Base-by-base conservation (phyloP, 2,888 invertebrate genomes). In the Eupithecia subumbrata region DNA sequence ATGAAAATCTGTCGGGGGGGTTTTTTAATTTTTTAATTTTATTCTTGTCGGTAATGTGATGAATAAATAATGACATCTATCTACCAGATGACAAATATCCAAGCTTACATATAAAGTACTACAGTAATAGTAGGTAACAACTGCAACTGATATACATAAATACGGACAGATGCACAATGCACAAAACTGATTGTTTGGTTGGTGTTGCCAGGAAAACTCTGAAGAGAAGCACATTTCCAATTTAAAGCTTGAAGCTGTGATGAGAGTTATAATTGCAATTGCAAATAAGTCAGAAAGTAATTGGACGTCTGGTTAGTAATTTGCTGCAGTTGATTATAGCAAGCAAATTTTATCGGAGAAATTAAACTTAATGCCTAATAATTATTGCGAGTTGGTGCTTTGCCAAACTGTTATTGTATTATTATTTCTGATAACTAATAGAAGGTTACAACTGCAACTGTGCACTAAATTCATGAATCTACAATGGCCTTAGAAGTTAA, bases 351-450 rank as follows among this genome's bases (percentile, higher is more conserved):
- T 71, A 76, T 72, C 71, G 68, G 70, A 52, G 64, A 70, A 76
- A 78, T 74, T 48, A 74, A 78, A 78, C 66, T 63, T 76, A 78
- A 78, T 78, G 68, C 69, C 71, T 74, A 74, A 78, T 78, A 73
- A 76, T 76, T 68, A 75, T 76, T 56, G 63, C 66, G 43, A 71
- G 66, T 76, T 78, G 78, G 78, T 71, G 56, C 48, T 22, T 34
- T 66, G 78, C 78, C 78, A 75, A 76, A 73, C 40, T 56, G 76
- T 69, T 76, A 74, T 68, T 72, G 72, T 72, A 66, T 45, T 71
- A 75, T 60, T 60, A 73, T 71, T 73, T 69, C 37, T 34, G 73
- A 71, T 30, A 70, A 71, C 14, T 11, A 63, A 25, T 63, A 71
- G 40, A 16, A n/a, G 9, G 40, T 66, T n/a, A 9, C 66, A 63